Evolutionary conservation across 2,888 invertebrate species (phyloP), one percentile per base, ranked within the genome.

Genomic region (Rhopalosiphum nymphaeae): DNA sequence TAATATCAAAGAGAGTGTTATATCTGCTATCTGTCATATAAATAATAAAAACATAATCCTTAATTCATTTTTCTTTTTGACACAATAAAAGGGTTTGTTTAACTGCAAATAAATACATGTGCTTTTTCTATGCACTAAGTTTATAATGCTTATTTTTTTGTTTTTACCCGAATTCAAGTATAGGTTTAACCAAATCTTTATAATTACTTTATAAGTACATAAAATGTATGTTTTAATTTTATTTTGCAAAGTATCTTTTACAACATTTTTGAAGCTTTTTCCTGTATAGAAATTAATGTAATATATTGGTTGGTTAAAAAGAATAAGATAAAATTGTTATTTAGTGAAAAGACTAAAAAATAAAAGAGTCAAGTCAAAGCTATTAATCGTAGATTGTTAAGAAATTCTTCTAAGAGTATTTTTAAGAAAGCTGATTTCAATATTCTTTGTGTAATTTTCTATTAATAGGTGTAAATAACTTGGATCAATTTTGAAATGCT

Each of bases 41-140:
- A 89, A 89, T 89, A 88, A 88, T 56, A 88, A 88, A 85, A 88
- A 26, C 25, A 42, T 49, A 88, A 88, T 56, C 56, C 36, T 88
- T 21, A 88, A 88, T 36, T 36, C 56, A 88, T 56, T 88, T 88
- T 56, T 56, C 36, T 88, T 56, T 56, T 9, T 88, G 36, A 42
- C 56, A 56, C 56, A 36, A 36, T 88, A 56, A 88, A 88, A 86
- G 44, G 26, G 44, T 26, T 86, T 26, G 25, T 86, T 16, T 46
- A 86, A 13, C 29, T 29, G 29, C n/a, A 29, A 85, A 85, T 86
- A 16, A 61, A 61, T 86, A 86, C 46, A 46, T 49, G 29, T 46
- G 46, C 46, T 86, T 11, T 85, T 86, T 86, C 29, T 44, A 46
- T 86, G 11, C 29, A 86, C 29, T 13, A 86, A 86, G 29, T 86